Evolutionary conservation across 2,888 invertebrate genomes (phyloP), one percentile per base, ranked within the genome.

Genomic region (Bombyx huttoni): DNA sequence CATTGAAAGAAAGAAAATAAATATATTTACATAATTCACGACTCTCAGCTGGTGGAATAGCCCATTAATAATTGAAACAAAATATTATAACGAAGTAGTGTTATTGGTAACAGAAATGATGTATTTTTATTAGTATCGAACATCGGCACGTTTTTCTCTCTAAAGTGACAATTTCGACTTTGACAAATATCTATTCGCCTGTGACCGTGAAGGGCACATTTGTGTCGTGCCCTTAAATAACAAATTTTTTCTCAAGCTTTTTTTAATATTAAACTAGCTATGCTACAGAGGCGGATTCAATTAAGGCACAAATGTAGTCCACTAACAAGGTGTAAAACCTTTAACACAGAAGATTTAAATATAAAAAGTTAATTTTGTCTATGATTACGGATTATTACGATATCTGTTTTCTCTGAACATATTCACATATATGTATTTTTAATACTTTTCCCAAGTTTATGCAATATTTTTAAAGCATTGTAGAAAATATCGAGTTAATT

Each of bases 161-260:
- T 10, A 49, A 51, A 52, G 34, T 52, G 52, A 50, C 52, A 50
- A 24, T 33, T 50, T 51, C 46, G 50, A 46, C 34, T 34, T 40
- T 52, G 47, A 50, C 52, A 52, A 49, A 49, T 52, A 47, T 51
- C 35, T 13, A 12, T 50, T 50, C 48, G 34, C 13, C 52, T 35
- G 48, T 47, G 47, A 48, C 52, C 50, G 34, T 24, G 52, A 52
- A 50, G 48, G 47, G n/a, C 50, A 45, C 51, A 50, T 52, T 52
- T 48, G 50, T 49, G 52, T 46, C 49, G 35, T 14, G 47, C 52
- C 52, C 52, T 52, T 52, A 47, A 47, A 52, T 52, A 50, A 50
- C 45, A 50, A 45, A 45, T 45, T 52, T 40, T 49, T 48, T 35
- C 49, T 35, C 34, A 12, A 34, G n/a, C 45, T 8, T 45, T 5